These are phyloP conservation scores for Dicaeum eximium DNA, from an alignment of 2,113 vertebrate genomes.

Conservation along the genomic window DNA sequence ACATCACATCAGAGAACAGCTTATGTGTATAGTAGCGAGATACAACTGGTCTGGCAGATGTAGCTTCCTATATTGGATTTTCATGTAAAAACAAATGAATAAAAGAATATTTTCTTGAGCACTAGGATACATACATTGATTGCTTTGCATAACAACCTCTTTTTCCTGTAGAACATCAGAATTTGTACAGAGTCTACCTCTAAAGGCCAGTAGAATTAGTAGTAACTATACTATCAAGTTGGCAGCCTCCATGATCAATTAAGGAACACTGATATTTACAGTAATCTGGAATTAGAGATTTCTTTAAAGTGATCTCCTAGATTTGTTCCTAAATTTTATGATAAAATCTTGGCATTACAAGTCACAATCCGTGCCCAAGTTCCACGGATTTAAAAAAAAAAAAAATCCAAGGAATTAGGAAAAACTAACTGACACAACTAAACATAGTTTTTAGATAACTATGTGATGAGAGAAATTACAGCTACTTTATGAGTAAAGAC, in stretches of 20 bases:
- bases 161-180: not conserved
- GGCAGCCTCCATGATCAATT: not conserved
- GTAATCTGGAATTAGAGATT: not conserved
- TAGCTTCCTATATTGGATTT: not conserved
- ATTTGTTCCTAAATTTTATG: not conserved
- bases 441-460: not conserved
- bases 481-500: not conserved
- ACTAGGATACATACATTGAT: not conserved
- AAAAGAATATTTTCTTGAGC: not conserved
- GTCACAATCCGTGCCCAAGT: not conserved
- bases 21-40: not conserved
- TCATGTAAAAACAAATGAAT: not conserved
- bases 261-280: not conserved
- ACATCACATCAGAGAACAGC: not conserved
- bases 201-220: not conserved
- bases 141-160: not conserved
- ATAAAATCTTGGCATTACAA: not conserved
- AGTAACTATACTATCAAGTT: not conserved
- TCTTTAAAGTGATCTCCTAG: not conserved
- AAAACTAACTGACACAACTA: not conserved
- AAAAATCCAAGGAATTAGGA: not conserved
- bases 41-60: not conserved
- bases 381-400: not conserved
- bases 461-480: not conserved
- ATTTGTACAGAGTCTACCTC: not conserved